Evolutionary conservation across 2,888 invertebrate genomes (phyloP), one percentile per base, ranked within the genome.

Genomic region (Ophraella communa): DNA sequence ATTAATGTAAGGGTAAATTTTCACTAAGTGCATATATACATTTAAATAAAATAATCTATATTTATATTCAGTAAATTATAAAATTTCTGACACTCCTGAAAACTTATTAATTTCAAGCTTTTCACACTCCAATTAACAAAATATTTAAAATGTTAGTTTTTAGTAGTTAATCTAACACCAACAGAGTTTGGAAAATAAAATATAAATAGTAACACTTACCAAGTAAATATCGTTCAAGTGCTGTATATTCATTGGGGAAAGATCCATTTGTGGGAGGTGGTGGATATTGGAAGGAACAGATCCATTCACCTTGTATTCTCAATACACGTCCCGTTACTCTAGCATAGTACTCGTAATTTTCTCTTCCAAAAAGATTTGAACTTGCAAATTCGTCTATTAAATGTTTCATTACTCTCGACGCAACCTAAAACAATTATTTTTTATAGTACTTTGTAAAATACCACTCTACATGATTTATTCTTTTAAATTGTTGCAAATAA

Each of bases 351-450:
- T 96, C 96, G 81, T 97, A 97, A 83, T 95, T 95, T 67, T 93
- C 92, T 54, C 93, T 88, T 1, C 98, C 98, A 82, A 98, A 98
- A 73, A 98, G 87, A 82, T 97, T 95, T 68, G 94, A 93, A 33
- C 95, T 93, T 64, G 97, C 96, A 85, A 97, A 98, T 84, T 96
- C 95, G 82, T 97, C 96, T 77, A 98, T 98, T 82, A 98, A 89
- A 81, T 96, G 93, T 79, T 96, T 95, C 92, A 98, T 96, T 71
- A 98, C 95, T 77, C 93, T 89, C 33, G 97, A 96, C 71, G 98
- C 97, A 80, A 95, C 92, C 94, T 96, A 45, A 45, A 70, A 62
- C 47, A 7, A 8, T 39, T 39, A 39, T 39, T 39, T 39, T 39
- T 5, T 3, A 14, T 39, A 17, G 39, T 39, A 39, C 14, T 17